Evolutionary conservation across 2,797 vertebrate genomes (phyloP).

Genomic region (Melanotaenia trifasciata): DNA sequence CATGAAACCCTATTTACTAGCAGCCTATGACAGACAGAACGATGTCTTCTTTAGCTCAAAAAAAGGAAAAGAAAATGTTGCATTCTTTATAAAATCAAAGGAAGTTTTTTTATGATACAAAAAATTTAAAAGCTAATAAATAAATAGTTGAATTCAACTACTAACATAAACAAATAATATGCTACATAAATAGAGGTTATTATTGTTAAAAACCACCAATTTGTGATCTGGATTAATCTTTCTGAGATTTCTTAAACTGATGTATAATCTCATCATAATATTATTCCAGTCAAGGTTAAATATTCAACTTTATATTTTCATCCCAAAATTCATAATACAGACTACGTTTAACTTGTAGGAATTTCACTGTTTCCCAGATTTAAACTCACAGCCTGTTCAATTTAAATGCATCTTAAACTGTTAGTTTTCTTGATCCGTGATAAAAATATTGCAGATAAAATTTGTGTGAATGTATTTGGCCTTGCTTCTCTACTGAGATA

Average conservation of each 20-base stretch:
- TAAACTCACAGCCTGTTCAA: background rate
- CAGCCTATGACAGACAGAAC: conserved; percentile 10
- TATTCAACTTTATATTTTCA: background rate
- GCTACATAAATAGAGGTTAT: background rate
- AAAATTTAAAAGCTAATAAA: background rate
- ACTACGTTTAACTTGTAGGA: background rate
- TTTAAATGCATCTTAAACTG: conserved; percentile 1
- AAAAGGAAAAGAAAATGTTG: too few relatives aligned
- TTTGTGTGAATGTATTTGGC: conserved; percentile 13
- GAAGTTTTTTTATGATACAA: background rate
- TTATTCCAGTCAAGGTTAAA: background rate
- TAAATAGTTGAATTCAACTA: background rate
- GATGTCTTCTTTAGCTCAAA: background rate
- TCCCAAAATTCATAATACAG: background rate
- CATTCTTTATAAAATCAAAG: background rate
- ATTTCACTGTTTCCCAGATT: background rate
- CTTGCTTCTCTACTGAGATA: conserved; percentile 1
- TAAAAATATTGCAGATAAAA: conserved; percentile 17
- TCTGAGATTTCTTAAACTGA: background rate
- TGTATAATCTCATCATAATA: background rate
- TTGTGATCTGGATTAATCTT: background rate
- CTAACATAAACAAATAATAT: background rate
- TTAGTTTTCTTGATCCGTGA: conserved; percentile 13
- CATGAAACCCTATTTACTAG: conserved; percentile 39
- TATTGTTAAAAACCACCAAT: background rate